Evolutionary conservation across 2,888 invertebrate species (phyloP), one percentile per base, ranked within the genome.

Genomic region (Antitype chi): DNA sequence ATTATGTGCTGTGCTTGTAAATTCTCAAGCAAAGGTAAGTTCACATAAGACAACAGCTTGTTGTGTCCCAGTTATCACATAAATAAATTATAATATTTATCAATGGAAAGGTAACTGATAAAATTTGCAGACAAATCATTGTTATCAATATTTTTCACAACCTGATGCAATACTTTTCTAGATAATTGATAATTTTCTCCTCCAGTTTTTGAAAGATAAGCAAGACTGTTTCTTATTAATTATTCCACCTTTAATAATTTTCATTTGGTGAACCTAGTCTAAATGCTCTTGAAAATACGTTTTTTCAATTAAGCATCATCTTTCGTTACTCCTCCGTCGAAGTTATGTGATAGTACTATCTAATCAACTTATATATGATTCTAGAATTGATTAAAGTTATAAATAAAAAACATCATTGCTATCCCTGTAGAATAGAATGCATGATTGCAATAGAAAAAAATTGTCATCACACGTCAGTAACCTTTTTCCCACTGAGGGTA

Each of bases 41-140:
- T 28, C 15, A 67, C 9, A 23, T 23, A 15, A 17, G n/a, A 52
- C 25, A 23, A 47, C 2, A 20, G n/a, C 52, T 62, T 20, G 55
- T 23, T 32, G 5, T 62, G 38, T 38, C 32, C 62, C 20, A 23
- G 38, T 69, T 74, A 78, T 67, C 32, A 43, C 55, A 66, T 74
- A 78, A 28, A 28, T 77, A 72, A 74, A 55, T 60, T 73, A 47
- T 20, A 49, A 64, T 59, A 76, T 57, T 68, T 55, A 71, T 76
- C 69, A 81, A 53, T 81, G 49, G 52, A 66, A 82, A 52, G 55
- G 25, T n/a, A 32, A 69, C 74, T 79, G 87, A 87, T 88, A 84
- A 85, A 71, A 77, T 32, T 76, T 68, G 32, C 60, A 75, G 62
- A 78, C 20, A 70, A 80, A 71, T 63, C 32, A 70, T 64, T 77